Evolutionary conservation across 2,888 invertebrate genomes (phyloP).

Genomic region (Watsonalla cultraria): DNA sequence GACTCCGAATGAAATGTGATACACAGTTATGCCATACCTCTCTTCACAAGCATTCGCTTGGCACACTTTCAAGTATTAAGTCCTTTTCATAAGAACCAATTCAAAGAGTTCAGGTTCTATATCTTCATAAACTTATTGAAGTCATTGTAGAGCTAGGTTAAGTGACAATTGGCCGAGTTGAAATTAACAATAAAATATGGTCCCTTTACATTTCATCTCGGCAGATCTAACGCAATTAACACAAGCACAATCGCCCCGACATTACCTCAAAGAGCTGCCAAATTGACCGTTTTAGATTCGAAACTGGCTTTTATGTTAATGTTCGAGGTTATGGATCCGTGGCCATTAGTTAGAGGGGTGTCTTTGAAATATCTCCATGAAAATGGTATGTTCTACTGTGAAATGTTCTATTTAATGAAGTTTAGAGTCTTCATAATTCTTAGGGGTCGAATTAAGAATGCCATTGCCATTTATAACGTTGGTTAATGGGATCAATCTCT

Average conservation of each 20-base stretch:
- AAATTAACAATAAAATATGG: background rate
- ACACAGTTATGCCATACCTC: no score
- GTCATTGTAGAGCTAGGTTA: background rate
- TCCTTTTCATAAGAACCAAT: no score
- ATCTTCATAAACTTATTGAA: no score
- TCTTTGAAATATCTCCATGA: constrained; percentile 37
- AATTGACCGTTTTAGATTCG: constrained; percentile 54
- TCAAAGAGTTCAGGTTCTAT: no score
- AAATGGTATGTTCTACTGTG: constrained; percentile 33
- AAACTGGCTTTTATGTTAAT: constrained; percentile 46
- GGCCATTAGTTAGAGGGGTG: constrained; percentile 40
- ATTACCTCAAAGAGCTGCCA: constrained; percentile 26
- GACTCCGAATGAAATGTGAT: no score
- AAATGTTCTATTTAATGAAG: constrained; percentile 58
- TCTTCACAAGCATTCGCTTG: no score
- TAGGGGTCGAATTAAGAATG: constrained; percentile 37
- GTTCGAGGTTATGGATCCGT: constrained; percentile 48
- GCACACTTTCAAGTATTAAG: no score
- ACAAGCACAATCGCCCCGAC: constrained; percentile 12
- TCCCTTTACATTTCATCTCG: background rate
- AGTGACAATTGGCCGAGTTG: background rate
- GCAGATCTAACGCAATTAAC: constrained; percentile 9
- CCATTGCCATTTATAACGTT: constrained; percentile 46
- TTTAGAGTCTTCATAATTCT: constrained; percentile 56
- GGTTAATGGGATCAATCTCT: constrained; percentile 43